Conservation (phyloP, 2,888 invertebrate genomes). For the Melipona bicolor region DNA sequence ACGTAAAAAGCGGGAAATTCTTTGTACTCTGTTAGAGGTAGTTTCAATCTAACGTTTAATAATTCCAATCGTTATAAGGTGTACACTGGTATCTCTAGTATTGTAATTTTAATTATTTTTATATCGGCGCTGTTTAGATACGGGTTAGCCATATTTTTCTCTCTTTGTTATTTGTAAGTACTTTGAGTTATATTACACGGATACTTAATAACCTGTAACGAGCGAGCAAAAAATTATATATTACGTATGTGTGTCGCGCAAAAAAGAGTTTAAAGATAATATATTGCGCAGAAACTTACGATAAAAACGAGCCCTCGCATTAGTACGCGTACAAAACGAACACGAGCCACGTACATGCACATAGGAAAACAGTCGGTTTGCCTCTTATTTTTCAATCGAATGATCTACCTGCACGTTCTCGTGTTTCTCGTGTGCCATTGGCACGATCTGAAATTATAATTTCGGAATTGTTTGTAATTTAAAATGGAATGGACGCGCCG, state of each 20-base stretch:
- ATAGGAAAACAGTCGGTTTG: neutral
- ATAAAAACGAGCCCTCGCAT: slow-evolving; percentile 15
- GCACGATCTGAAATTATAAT: slow-evolving; percentile 6
- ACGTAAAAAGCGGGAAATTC: neutral
- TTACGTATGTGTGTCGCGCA: neutral
- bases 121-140: slow-evolving; percentile 50
- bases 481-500: neutral
- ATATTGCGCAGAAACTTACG: neutral
- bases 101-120: slow-evolving; percentile 72
- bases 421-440: neutral
- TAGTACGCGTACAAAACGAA: slow-evolving; percentile 9
- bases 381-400: neutral
- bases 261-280: neutral
- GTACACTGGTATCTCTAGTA: slow-evolving; percentile 12
- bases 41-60: neutral
- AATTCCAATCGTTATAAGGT: slow-evolving; percentile 35
- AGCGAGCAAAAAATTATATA: neutral
- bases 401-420: slow-evolving; percentile 12
- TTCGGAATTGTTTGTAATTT: neutral
- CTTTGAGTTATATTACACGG: slow-evolving; percentile 4
- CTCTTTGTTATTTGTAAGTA: slow-evolving; percentile 48
- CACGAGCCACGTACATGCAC: slow-evolving; percentile 4
- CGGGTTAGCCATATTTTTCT: slow-evolving; percentile 13
- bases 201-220: slow-evolving; percentile 43
- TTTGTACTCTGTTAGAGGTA: neutral